Base-by-base conservation (phyloP, 2,113 vertebrate species). In the Bufo gargarizans region DNA sequence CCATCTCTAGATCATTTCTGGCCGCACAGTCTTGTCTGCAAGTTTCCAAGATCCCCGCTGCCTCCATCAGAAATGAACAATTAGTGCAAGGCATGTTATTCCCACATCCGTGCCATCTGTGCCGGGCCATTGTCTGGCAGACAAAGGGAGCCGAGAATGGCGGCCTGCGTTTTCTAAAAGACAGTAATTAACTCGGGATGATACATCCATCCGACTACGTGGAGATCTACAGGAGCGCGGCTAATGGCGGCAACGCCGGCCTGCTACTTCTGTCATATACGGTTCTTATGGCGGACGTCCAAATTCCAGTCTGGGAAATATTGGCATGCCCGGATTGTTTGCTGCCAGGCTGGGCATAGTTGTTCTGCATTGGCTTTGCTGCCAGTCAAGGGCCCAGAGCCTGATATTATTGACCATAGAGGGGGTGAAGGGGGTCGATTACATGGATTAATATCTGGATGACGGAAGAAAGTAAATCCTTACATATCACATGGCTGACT, bases 41-140 rank as follows among this genome's bases (percentile, higher is more conserved):
- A 3, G 84, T 72, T 72, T 82, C 84, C 77, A 13, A 6, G 43
- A 59, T 84, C 83, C 89, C 90, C 8, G 85, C 91, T 89, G 91
- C 86, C 89, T 20, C 0, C 0, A 7, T 81, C 90, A 85, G 1
- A 87, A 78, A 33, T 0, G 9, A 78, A 49, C 92, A 80, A 86
- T 89, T 16, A 10, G 0, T 0, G 85, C 55, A 45, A 58, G 61
- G 9, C 0, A 71, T 69, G 88, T 77, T 87, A 91, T 85, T 90
- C 90, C 4, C 89, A 76, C 89, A 76, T 88, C 88, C 4, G 3
- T 89, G 91, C 91, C 93, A 92, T 92, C 91, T 91, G 93, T 89
- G 91, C 90, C 4, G 87, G 78, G 78, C 83, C 88, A 87, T 92
- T 72, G 87, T 89, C 65, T 43, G 14, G n/a, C 0, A 61, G 88